Evolutionary conservation across 2,797 vertebrate genomes (phyloP), one percentile per base, ranked within the genome.

Genomic region (Chaetodon trifasciatus): DNA sequence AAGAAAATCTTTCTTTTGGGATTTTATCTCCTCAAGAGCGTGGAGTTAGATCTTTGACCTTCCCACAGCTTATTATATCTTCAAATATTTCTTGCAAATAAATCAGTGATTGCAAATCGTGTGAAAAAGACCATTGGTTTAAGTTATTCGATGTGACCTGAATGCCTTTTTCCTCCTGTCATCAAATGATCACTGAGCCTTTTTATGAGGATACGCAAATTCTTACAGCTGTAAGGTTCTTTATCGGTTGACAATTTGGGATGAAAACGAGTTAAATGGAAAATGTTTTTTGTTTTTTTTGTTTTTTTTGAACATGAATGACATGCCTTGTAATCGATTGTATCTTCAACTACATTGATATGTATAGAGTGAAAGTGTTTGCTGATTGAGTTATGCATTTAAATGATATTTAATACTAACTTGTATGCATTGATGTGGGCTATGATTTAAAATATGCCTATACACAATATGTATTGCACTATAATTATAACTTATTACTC

Each of bases 241-340:
- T 40, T 28, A 63, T 55, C 0, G 1, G 39, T 56, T 55, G 3
- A 71, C 85, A 19, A 79, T 75, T 80, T 80, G 58, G 74, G 24
- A 64, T 65, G 13, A 60, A 68, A 24, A 56, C 23, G 6, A 70
- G 23, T 69, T 52, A 4, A 67, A 67, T 66, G 23, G 23, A 78
- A 67, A 62, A 42, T 52, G 19, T 47, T 53, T 79, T 28, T 32
- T 32, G 3, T 32, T 32, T 77, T 87, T 81, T 76, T 68, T 65
- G 83, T 86, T 91, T 80, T 86, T 91, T 80, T 84, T 24, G 11
- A 73, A 32, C 24, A 61, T 12, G 67, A 73, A 78, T 49, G 37
- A 17, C 70, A 81, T 91, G 87, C 79, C 85, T 91, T 90, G 83
- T 32, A 83, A 79, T 77, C 87, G 91, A 90, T 86, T 92, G 81